Base-by-base conservation (phyloP, 2,888 invertebrate species). In the Leucophenga montana region DNA sequence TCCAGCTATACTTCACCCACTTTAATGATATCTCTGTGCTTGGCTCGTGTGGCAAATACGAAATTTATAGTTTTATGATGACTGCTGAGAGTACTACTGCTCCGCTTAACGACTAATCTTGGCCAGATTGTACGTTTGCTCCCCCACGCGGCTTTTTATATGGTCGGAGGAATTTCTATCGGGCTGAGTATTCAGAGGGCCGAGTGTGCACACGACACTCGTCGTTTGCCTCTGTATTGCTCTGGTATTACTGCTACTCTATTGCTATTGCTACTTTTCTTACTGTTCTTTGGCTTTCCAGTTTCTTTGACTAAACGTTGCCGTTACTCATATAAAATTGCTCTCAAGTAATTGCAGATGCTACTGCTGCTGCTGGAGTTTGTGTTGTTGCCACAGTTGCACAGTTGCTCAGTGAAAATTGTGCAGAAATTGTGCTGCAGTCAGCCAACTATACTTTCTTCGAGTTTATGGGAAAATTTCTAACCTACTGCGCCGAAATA, bases 1-100 rank as follows among this genome's bases (percentile, higher is more conserved):
- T 31, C 16, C 11, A 33, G 22, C 50, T 33, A 67, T 39, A 64
- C 54, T 66, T n/a, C 72, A 66, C 44, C 50, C 61, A 39, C 33
- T 48, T 68, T 53, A 66, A 56, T 64, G 64, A 39, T 77, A 68
- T 73, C 62, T 67, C 66, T 71, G 22, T 39, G 50, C 66, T 67
- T 33, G 68, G 62, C 68, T 72, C 67, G 71, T 76, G 73, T 75
- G 74, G 79, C 82, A 84, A 85, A 85, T 84, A 83, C 78, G 82
- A 82, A 84, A 84, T 84, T 85, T 84, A 84, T 84, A 82, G 84
- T 84, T 84, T 85, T 85, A 83, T 85, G 85, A 85, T 85, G 85
- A 83, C 84, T 85, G 82, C 77, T 84, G 83, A 83, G 83, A 82
- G 76, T 84, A 78, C 74, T 79, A 77, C 80, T 78, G 84, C 78